Base-by-base conservation (phyloP, 2,888 invertebrate genomes). In the Pomacea canaliculata region DNA sequence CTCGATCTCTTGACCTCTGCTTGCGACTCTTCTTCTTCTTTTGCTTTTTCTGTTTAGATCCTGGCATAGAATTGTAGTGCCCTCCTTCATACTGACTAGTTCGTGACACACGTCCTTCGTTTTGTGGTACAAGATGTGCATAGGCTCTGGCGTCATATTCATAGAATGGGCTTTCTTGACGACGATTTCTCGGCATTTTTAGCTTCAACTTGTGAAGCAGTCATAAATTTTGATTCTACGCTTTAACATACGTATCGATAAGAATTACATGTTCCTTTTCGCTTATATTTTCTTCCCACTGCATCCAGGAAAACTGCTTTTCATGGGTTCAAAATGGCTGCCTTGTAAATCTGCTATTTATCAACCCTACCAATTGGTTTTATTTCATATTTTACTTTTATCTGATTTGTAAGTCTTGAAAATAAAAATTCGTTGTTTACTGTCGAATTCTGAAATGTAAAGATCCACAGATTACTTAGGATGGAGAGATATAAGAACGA, bases 101-200 rank as follows among this genome's bases (percentile, higher is more conserved):
- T 68, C 67, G 67, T n/a, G 63, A 49, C n/a, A 66, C 75, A 71
- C 71, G 78, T 68, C 68, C 68, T n/a, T 72, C 77, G 59, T 65
- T 63, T 77, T 80, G 72, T 23, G 85, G 83, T 48, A 85, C 85
- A 62, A 85, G 79, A 79, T 87, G 85, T 49, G 86, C 78, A 74
- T 89, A 89, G 23, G 86, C 81, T 71, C 88, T 82, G 27, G 89
- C 88, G 80, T 89, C 89, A 79, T 81, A 89, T 79, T 88, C 89
- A 48, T 78, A 78, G 18, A 73, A 10, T n/a, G 78, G 74, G 63
- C 78, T 70, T 62, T 74, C 74, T 49, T 68, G 67, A 62, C 69
- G 74, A 46, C 63, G 63, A 63, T 63, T 74, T 74, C 60, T 68
- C 37, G 74, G 74, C 74, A 74, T 74, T 23, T 69, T 74, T 74